Conservation (phyloP, 2,888 invertebrate species). For the Amphimallon solstitiale region DNA sequence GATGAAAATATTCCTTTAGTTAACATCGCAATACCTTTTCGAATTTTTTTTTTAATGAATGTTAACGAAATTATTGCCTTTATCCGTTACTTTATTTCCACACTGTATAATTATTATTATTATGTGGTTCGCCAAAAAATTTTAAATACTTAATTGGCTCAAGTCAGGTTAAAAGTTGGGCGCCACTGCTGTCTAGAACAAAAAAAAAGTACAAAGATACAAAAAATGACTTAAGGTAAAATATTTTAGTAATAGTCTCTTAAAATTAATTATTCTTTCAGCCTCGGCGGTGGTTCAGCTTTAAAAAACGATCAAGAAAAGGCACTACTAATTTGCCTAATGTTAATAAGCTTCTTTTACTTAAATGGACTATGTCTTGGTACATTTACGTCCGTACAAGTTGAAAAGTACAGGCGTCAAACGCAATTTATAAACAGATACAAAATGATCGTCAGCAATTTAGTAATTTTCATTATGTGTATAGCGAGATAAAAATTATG, state of each 20-base stretch:
- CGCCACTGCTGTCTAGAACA: neutral
- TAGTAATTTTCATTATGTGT: conserved; percentile 4
- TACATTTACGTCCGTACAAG: conserved; percentile 30
- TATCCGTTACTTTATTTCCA: too few relatives aligned
- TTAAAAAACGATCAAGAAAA: conserved; percentile 31
- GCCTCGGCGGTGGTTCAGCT: conserved; percentile 34
- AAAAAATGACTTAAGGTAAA: too few relatives aligned
- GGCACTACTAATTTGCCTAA: conserved; percentile 15
- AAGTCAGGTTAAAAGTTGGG: neutral
- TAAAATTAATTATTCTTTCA: neutral
- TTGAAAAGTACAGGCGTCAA: conserved; percentile 31
- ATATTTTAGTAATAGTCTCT: too few relatives aligned
- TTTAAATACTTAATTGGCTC: too few relatives aligned
- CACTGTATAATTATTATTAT: too few relatives aligned
- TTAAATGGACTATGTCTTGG: conserved; percentile 36
- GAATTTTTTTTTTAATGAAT: too few relatives aligned
- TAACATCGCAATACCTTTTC: too few relatives aligned
- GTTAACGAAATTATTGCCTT: too few relatives aligned
- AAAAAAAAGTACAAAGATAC: neutral
- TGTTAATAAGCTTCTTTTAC: conserved; percentile 34
- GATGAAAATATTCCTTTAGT: neutral
- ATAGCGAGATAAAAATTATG: neutral
- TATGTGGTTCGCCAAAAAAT: too few relatives aligned
- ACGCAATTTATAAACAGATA: conserved; percentile 37
- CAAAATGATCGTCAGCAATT: conserved; percentile 34